Conservation (phyloP, 2,888 invertebrate genomes). For the Tolmerus cingulatus region DNA sequence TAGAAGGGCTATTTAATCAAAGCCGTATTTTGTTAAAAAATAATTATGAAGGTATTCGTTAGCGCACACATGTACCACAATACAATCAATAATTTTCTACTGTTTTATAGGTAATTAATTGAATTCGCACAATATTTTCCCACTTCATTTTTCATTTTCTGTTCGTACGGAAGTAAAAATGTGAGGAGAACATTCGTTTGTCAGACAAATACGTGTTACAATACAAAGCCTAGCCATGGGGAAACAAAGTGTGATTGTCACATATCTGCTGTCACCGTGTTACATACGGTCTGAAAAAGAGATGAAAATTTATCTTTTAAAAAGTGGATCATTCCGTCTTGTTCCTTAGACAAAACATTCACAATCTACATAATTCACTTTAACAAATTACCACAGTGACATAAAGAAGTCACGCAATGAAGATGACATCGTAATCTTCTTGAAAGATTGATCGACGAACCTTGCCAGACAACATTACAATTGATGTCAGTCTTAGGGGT, state of each 20-base stretch:
- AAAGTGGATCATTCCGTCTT: neutral
- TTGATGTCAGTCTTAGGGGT: conserved; percentile 7
- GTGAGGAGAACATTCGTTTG: neutral
- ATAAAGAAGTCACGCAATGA: conserved; percentile 34
- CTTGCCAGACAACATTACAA: conserved; percentile 9
- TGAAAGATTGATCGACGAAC: conserved; percentile 21
- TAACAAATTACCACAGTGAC: conserved; percentile 28
- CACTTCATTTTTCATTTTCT: neutral
- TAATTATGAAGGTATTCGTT: no score
- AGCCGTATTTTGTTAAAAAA: no score
- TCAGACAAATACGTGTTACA: neutral
- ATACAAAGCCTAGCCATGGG: neutral
- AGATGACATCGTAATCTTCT: conserved; percentile 15
- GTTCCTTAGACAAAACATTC: neutral
- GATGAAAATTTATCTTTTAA: conserved; percentile 1
- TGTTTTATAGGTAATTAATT: neutral
- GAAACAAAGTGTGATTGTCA: neutral
- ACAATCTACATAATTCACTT: conserved; percentile 32
- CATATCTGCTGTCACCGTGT: neutral
- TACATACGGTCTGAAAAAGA: neutral
- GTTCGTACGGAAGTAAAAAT: neutral
- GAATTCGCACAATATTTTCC: neutral
- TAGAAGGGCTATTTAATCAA: no score
- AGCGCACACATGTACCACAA: no score
- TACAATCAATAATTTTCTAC: no score